Base-by-base conservation (phyloP, 1,140 invertebrate species). In the Camponotus vicinus region DNA sequence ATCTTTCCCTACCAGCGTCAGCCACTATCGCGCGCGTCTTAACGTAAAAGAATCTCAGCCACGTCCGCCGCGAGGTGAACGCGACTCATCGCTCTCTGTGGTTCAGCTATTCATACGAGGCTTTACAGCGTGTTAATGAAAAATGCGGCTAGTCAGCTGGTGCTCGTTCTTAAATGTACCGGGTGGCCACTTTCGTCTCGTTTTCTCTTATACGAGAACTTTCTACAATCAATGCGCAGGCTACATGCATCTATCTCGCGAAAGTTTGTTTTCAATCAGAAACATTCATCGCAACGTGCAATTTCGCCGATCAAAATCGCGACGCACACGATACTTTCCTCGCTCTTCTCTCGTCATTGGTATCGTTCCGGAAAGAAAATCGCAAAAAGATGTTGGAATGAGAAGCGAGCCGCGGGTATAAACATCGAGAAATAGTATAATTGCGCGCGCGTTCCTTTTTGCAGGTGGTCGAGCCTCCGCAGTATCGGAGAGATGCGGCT, bases 41-140 rank as follows among this genome's bases (percentile, higher is more conserved):
- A 77, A 82, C 77, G 77, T 80, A 80, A 87, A 88, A 90, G 89
- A 92, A 90, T 88, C 75, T 91, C 86, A 90, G 89, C 85, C 89
- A 79, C 49, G 88, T 82, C 32, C 75, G 69, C 75, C 88, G 88
- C 73, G 71, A 61, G 75, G 84, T 84, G 80, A 86, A 86, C 86
- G 85, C 80, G 85, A 86, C 89, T 88, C 88, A 88, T 87, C 84
- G 66, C 88, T 89, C 85, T 77, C 78, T 59, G 88, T 88, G 89
- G 84, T 93, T 92, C 92, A 93, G 85, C 92, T 94, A 94, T 94
- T 94, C 93, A 94, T 93, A 88, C 89, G 87, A 85, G 89, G 90
- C 93, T 93, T 94, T 94, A 91, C 90, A 93, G 85, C 90, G 93
- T 88, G 93, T 93, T 93, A 94, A 94, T 94, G 93, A 94, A 94